Evolutionary conservation across 2,888 invertebrate species (phyloP), one percentile per base, ranked within the genome.

Genomic region (Eulithis prunata): DNA sequence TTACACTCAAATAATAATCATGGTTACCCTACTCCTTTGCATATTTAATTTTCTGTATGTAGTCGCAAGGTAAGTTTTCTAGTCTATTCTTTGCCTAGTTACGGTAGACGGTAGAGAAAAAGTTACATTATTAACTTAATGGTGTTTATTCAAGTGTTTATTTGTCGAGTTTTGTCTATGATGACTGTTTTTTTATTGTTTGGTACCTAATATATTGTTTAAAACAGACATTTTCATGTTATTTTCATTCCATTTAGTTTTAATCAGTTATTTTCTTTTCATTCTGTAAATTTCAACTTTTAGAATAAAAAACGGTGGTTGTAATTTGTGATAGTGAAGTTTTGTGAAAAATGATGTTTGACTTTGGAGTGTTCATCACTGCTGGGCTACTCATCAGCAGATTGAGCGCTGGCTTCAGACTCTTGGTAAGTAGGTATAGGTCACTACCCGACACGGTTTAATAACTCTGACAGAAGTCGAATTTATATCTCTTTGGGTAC

Each of bases 351-450:
- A 80, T 79, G 76, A 70, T 81, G 71, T 62, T 78, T 36, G 76
- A 78, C 53, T 70, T 77, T 11, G 76, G 66, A 3, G 70, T 79
- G 68, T 68, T 82, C 57, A 69, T 82, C 13, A 75, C 77, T 14
- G 77, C 75, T 58, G 74, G 80, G 1, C 56, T 81, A 12, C 75
- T 82, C 8, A 76, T 81, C 63, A 80, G 78, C 14, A 68, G 76
- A 28, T 76, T 78, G 41, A 74, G 62, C 54, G 65, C 70, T 32
- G 75, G 80, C 12, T 74, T 78, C 6, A 75, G 74, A 21, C 67
- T 75, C n/a, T 68, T 78, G 82, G 83, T 83, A 64, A 80, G 82
- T 68, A 38, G 14, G 10, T 45, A 45, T 5, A 38, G 1, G 38
- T 38, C 5, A 5, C 38, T 1, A 38, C 5, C 21, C 21, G 21